Evolutionary conservation across 2,888 invertebrate species (phyloP), one percentile per base, ranked within the genome.

Genomic region (Drosophila tanythrix): DNA sequence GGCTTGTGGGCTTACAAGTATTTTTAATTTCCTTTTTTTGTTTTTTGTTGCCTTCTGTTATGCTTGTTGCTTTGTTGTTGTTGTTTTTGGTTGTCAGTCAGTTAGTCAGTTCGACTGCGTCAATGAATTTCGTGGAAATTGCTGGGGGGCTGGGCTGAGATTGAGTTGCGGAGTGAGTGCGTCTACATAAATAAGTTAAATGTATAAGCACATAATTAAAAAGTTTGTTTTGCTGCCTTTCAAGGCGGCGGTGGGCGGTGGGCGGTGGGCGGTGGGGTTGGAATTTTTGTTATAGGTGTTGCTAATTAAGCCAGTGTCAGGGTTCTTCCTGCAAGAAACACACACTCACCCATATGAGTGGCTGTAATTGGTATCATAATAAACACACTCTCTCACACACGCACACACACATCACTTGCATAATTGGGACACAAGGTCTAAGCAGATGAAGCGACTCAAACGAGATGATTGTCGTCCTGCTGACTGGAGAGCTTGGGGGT

Each of bases 401-500:
- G 18, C 36, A 27, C 40, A 68, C 67, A 66, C 60, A 69, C 79
- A 84, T 87, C 52, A 50, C 65, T 48, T 65, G 83, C 88, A 91
- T 91, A 91, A 91, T 91, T 91, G 83, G 88, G 86, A 83, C 82
- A 66, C 70, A 65, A 69, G 62, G 67, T 75, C 66, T 69, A 59
- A 75, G 79, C 67, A 72, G 67, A 75, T 81, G 81, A 71, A 79
- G 79, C 79, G 61, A 71, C 62, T 56, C 56, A 57, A 40, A 65
- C 69, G 79, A 77, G 79, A 77, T 83, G 76, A 88, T 88, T 84
- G 72, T 68, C 85, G 11, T 55, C 13, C 40, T 76, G 73, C 73
- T 74, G 74, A 48, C 25, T 11, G 29, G 4, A 27, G 50, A 38
- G 60, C 36, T 38, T 33, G 56, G 56, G 83, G 87, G 83, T 62